phyloP scores from a whole-genome alignment of 2,888 invertebrate species.

The Archips crataeganus region DNA sequence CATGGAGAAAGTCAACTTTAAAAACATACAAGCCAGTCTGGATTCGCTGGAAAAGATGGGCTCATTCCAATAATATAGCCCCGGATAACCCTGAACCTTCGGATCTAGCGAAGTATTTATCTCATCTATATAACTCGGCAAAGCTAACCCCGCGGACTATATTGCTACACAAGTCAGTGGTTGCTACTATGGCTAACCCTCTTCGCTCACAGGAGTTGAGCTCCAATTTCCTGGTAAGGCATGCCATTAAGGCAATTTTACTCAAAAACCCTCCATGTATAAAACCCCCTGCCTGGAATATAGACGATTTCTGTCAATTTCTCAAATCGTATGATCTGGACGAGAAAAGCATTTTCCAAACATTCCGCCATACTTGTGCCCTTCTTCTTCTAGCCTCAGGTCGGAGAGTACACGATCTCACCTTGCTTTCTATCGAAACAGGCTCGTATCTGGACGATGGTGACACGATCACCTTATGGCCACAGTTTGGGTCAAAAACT shows the following conservation, averaged over 20 bases:
- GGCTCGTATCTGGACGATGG: constrained; percentile 42
- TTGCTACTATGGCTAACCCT: constrained; percentile 47
- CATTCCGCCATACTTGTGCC: not conserved
- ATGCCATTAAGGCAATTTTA: constrained; percentile 44
- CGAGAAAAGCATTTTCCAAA: constrained; percentile 8
- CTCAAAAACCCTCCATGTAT: not conserved
- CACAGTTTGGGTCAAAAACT: constrained; percentile 50
- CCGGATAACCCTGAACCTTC: constrained; percentile 11
- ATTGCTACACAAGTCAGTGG: constrained; percentile 49
- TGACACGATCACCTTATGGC: constrained; percentile 46
- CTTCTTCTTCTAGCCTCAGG: constrained; percentile 41
- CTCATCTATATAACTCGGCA: constrained; percentile 26
- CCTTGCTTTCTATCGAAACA: constrained; percentile 42
- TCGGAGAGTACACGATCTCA: constrained; percentile 9
- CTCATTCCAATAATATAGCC: constrained; percentile 5
- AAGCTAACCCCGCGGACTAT: constrained; percentile 47
- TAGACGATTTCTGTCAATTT: constrained; percentile 8
- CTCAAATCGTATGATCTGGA: not conserved
- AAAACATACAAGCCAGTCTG: constrained; percentile 46
- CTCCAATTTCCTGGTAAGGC: constrained; percentile 43
- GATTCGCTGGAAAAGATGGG: constrained; percentile 39
- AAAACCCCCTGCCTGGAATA: not conserved
- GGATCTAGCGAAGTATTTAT: constrained; percentile 38
- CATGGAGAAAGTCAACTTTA: constrained; percentile 46
- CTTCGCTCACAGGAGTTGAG: constrained; percentile 20